Evolutionary conservation across 2,797 vertebrate genomes (phyloP), one percentile per base, ranked within the genome.

Genomic region (Alectoris magna): DNA sequence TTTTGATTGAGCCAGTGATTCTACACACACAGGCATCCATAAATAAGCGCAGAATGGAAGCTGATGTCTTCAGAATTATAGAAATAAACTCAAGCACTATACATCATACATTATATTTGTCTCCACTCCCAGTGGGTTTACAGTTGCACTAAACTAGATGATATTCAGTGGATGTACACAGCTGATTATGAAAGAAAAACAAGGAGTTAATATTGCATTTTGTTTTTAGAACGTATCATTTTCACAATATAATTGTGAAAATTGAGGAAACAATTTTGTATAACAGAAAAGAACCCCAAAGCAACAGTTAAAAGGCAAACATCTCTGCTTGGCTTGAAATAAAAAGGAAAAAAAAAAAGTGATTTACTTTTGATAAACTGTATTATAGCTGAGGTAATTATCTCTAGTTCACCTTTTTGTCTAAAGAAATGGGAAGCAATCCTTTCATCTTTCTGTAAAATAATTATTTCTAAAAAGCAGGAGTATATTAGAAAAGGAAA

Each of bases 401-500:
- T 63, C 31, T 91, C 34, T 71, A 62, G 38, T 66, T 84, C 15
- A 93, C 16, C 74, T 89, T 59, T 88, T 86, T 91, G 34, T 87
- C 67, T 96, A 78, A 90, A 91, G 74, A 75, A 94, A 84, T 41
- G n/a, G 31, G 77, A 78, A 59, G 26, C 4, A 63, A 76, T 81
- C 29, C 44, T 87, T 93, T 86, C 13, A 93, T 91, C 63, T 64
- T 80, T 90, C 75, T 87, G n/a, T 68, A 53, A 60, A 75, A 72
- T 69, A 78, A 94, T 83, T 88, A 55, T 53, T 90, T 94, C 69
- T 62, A 66, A 78, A 83, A 39, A 75, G n/a, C 17, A 87, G 67
- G 86, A 76, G 79, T 66, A 34, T 34, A 71, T 69, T 87, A 93
- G 82, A 78, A 88, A 92, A 91, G 44, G 44, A 93, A 96, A 75